Evolutionary conservation across 1,140 invertebrate species (phyloP).

Genomic region (Neodiprion virginianus): DNA sequence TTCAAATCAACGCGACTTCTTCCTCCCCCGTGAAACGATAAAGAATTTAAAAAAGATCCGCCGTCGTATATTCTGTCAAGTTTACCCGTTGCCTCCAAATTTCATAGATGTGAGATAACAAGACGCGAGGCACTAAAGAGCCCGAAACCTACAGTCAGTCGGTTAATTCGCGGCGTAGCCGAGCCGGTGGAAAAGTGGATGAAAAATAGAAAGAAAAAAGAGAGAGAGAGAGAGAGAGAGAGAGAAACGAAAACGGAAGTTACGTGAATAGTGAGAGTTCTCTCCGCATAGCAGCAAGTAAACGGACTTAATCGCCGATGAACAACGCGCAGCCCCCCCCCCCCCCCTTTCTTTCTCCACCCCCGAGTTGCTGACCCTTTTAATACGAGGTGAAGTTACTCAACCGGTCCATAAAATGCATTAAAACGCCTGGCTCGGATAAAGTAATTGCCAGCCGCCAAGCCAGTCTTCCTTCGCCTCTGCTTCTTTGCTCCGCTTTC

Average conservation of each 20-base stretch:
- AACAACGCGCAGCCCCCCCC: neutral
- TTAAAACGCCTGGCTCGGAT: conserved; percentile 25
- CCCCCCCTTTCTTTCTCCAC: too few relatives aligned
- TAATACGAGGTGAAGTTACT: conserved; percentile 5
- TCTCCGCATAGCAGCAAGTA: neutral
- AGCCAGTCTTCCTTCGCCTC: conserved; percentile 13
- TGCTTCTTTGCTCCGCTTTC: neutral
- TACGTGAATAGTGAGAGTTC: neutral
- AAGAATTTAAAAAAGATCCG: too few relatives aligned
- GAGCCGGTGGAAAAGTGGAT: too few relatives aligned
- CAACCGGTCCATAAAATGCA: conserved; percentile 10
- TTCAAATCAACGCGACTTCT: too few relatives aligned
- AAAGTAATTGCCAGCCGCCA: conserved; percentile 24
- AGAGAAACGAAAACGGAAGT: neutral
- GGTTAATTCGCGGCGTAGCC: too few relatives aligned
- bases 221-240: neutral
- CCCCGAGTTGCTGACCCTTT: neutral
- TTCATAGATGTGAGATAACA: too few relatives aligned
- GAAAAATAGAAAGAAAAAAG: too few relatives aligned
- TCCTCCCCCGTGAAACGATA: too few relatives aligned
- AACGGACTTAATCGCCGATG: conserved; percentile 4
- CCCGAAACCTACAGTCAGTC: too few relatives aligned
- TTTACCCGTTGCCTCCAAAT: too few relatives aligned
- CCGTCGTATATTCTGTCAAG: too few relatives aligned
- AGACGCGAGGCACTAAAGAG: too few relatives aligned